Evolutionary conservation across 1,140 invertebrate species (phyloP), one percentile per base, ranked within the genome.

Genomic region (Drepana arcuata): DNA sequence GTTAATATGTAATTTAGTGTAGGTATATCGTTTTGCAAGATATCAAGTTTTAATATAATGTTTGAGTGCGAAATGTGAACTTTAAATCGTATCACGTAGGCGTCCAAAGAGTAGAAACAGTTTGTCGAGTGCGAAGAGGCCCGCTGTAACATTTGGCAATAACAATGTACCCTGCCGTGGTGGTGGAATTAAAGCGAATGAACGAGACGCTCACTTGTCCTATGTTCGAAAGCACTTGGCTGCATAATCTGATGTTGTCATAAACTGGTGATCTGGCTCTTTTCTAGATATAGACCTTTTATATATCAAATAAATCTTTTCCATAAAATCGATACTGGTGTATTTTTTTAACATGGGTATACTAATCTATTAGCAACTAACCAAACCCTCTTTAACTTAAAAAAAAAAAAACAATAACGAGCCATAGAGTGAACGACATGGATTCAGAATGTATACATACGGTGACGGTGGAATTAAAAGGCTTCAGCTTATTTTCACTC

Each of bases 261-360:
- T n/a, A n/a, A n/a, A n/a, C n/a, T 56, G 74, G 74, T 81, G 74
- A 77, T 73, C 72, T 71, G 77, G 77, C 75, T 65, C 62, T 75
- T 57, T 54, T 30, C 63, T 67, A 70, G 54, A 66, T 65, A 65
- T 45, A 70, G 57, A 53, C 62, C 65, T 73, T 73, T 75, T 75
- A 78, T 79, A 79, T 77, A 81, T 75, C 63, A 73, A 79, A 81
- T 77, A 81, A 81, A 79, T 65, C 74, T 72, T 78, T 78, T 75
- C 73, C 73, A 78, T 81, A 75, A 81, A 78, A 81, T 81, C 72
- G 53, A 78, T 25, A 44, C 57, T 71, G 77, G 77, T 79, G 74
- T 81, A 81, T 81, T 81, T 57, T 81, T 81, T 81, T 81, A 81
- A 81, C 72, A 81, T 79, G 77, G 72, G 77, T 52, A 40, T 70